Base-by-base conservation (phyloP, 2,888 invertebrate genomes). In the Parelbella ahira region DNA sequence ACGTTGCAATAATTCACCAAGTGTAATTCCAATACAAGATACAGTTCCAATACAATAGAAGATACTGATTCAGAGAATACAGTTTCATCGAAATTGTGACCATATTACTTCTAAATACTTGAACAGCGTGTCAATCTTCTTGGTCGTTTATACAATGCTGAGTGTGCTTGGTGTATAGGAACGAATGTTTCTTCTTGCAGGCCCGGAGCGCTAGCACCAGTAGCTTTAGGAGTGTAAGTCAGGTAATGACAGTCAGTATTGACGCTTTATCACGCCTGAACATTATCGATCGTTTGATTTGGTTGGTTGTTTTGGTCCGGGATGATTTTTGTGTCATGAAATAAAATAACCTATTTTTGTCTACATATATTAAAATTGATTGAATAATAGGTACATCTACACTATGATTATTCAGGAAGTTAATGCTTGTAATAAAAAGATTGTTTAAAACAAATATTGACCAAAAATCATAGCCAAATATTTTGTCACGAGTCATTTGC, bases 141-240 rank as follows among this genome's bases (percentile, higher is more conserved):
- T 81, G 82, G 83, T 84, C 71, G 68, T 58, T 45, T 44, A 13
- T 21, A 30, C 29, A 42, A 41, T 52, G 80, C 80, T 79, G 69
- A 75, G 69, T 84, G 82, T 88, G 83, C 86, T 83, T 83, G 69
- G 83, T 88, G 86, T 88, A 86, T 79, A 79, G 86, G 82, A 83
- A 76, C 73, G 60, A 42, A 63, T 82, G 71, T 87, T 88, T 83
- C 87, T 86, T 89, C 90, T 93, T 91, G 74, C 93, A 94, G 94
- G 93, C 93, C 86, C 93, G 93, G 90, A 94, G 93, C 90, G 93
- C 93, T 88, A 94, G 94, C 91, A 93, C 93, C 89, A 92, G 93
- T 93, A 94, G 93, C 92, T 93, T 93, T 93, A 93, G 94, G 92
- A 94, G 94, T 91, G 91, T 93, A 79, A 94, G 93, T 90, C 94